Evolutionary conservation across 2,113 vertebrate species (phyloP), one percentile per base, ranked within the genome.

Genomic region (Uropsilus gracilis): DNA sequence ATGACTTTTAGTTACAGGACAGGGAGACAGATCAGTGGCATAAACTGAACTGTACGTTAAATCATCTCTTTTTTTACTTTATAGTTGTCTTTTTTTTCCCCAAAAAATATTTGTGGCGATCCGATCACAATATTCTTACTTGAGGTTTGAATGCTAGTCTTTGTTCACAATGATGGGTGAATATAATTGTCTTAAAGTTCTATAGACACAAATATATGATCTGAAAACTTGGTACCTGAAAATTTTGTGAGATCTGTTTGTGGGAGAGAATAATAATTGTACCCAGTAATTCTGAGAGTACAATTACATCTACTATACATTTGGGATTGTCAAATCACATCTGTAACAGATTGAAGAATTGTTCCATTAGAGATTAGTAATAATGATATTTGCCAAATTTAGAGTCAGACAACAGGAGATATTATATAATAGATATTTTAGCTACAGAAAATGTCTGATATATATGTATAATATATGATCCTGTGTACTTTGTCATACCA

Each of bases 111-210:
- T 46, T 85, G 18, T 80, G 34, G 17, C 5, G 26, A 7, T 61
- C 14, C n/a, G 8, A 89, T 48, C 8, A 4, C 5, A 59, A 73
- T 71, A 55, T 26, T 66, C 42, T 44, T 86, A 64, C 34, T 61
- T 94, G 5, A n/a, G 11, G 48, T 92, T 84, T 88, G n/a, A 82
- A 64, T 89, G 37, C 46, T 82, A 92, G 46, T 91, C 89, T 57
- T 22, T 91, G 39, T 89, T 91, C 37, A 80, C 17, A 66, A 9
- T 85, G 86, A 30, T 82, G 42, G 53, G 7, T 57, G 0, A 80
- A 53, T 72, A 88, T 80, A 22, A 12, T 17, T 84, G 24, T 44
- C 57, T 92, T 61, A 34, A 81, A 86, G 59, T 53, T 53, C 18
- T 55, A 0, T 44, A 72, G 55, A 22, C 55, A 78, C 55, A 87